phyloP scores from a whole-genome alignment of 1,140 invertebrate species.

The Heliothis virescens region DNA sequence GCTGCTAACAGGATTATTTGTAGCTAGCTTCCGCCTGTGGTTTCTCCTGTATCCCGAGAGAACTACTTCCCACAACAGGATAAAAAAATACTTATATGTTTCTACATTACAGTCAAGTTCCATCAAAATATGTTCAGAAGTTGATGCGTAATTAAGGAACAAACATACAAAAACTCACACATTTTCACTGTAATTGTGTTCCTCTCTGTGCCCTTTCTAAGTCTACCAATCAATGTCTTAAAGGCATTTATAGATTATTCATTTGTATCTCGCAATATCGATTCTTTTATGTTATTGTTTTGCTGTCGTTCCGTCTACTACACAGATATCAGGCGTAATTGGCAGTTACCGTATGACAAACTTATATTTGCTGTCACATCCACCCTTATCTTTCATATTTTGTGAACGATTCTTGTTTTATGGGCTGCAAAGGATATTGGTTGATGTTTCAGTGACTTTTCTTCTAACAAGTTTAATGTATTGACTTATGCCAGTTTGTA shows the following conservation, averaged over 20 bases:
- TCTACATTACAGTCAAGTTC: no score
- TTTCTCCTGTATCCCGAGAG: no score
- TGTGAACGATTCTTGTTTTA: constrained; percentile 20
- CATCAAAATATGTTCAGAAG: no score
- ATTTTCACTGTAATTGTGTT: not conserved
- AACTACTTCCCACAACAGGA: no score
- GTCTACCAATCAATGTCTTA: constrained; percentile 72
- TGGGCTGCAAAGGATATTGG: constrained; percentile 19
- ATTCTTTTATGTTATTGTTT: constrained; percentile 83
- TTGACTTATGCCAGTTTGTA: constrained; percentile 32
- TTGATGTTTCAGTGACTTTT: constrained; percentile 36
- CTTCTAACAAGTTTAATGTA: constrained; percentile 45
- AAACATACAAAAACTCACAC: no score
- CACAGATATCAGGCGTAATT: constrained; percentile 71
- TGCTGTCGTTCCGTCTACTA: constrained; percentile 72
- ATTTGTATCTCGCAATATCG: constrained; percentile 81
- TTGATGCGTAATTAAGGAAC: no score
- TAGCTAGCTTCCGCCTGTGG: no score
- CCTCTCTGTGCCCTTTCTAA: constrained; percentile 57
- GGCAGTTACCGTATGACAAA: constrained; percentile 63
- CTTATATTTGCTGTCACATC: constrained; percentile 49
- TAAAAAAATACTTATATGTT: no score
- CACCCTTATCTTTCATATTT: constrained; percentile 48
- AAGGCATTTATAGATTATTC: constrained; percentile 84
- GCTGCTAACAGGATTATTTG: no score